Conservation (phyloP, 2,888 invertebrate genomes). For the Atethmia centrago region DNA sequence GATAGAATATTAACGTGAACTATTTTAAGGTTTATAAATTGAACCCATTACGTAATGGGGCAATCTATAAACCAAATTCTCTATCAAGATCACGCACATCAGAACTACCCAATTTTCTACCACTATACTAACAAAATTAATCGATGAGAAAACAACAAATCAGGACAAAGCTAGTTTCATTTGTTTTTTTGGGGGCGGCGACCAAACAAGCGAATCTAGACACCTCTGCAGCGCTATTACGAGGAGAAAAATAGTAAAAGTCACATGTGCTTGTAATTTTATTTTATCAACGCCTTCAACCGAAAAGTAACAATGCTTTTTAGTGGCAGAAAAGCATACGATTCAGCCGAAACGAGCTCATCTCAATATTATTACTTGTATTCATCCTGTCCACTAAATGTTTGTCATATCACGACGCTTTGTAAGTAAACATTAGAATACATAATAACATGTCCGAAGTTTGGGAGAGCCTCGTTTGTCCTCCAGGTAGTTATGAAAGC, state of each 20-base stretch:
- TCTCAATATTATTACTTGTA: neutral
- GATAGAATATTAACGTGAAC: conserved; percentile 34
- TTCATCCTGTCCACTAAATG: neutral
- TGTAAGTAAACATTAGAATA: conserved; percentile 43
- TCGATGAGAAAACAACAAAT: conserved; percentile 12
- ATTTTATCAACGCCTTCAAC: neutral
- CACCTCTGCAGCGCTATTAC: neutral
- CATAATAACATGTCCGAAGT: conserved; percentile 32
- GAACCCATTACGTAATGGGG: conserved; percentile 6
- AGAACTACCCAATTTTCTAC: conserved; percentile 1
- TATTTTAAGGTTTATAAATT: conserved; percentile 20
- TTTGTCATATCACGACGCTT: neutral
- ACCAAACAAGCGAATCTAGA: neutral
- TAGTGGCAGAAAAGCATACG: neutral
- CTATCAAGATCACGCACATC: conserved; percentile 34
- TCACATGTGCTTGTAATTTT: too few relatives aligned
- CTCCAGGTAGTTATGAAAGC: conserved; percentile 28
- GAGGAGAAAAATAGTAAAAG: neutral
- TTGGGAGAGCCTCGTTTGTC: conserved; percentile 26
- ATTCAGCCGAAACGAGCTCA: neutral
- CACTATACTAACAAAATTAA: conserved; percentile 4
- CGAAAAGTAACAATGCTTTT: neutral
- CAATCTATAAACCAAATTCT: conserved; percentile 35
- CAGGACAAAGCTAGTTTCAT: neutral
- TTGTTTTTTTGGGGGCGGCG: neutral